A percentile compares a stretch with the other conserved stretches of the same genome.
phyloP scores from a whole-genome alignment of 2,888 invertebrate species.

The Drosophila vallismaia region DNA sequence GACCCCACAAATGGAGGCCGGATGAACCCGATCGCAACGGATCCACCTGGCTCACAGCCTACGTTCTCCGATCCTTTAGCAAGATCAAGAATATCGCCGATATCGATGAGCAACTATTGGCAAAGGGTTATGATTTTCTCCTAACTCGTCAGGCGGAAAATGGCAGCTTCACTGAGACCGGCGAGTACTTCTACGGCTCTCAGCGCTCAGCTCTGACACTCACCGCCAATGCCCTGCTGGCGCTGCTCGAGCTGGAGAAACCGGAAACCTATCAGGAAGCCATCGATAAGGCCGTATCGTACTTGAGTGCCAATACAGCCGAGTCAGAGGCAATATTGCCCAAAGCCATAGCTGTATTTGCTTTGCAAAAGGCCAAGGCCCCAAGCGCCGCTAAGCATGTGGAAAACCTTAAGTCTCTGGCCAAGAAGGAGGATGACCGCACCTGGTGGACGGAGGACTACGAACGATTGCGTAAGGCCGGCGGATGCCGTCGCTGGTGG shows the following conservation, averaged over 20 bases:
- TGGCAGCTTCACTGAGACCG: slow-evolving; percentile 92
- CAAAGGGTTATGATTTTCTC: slow-evolving; percentile 89
- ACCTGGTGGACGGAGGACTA: slow-evolving; percentile 92
- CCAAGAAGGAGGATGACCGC: slow-evolving; percentile 86
- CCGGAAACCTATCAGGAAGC: slow-evolving; percentile 84
- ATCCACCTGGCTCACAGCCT: slow-evolving; percentile 93
- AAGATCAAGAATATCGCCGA: slow-evolving; percentile 88
- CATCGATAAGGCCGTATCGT: slow-evolving; percentile 91
- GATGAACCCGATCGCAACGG: slow-evolving; percentile 84
- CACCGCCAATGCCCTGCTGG: slow-evolving; percentile 90
- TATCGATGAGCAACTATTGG: slow-evolving; percentile 88
- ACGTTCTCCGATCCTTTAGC: slow-evolving; percentile 90
- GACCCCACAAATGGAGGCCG: slow-evolving; percentile 84
- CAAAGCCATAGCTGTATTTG: slow-evolving; percentile 90
- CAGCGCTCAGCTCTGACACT: slow-evolving; percentile 88
- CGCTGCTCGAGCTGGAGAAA: slow-evolving; percentile 87
- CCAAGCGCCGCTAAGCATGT: slow-evolving; percentile 85
- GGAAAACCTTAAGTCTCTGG: slow-evolving; percentile 85
- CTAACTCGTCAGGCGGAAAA: slow-evolving; percentile 88
- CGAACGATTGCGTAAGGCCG: slow-evolving; percentile 75
- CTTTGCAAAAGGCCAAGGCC: slow-evolving; percentile 90
- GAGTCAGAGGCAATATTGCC: slow-evolving; percentile 89
- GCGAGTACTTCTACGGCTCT: slow-evolving; percentile 89
- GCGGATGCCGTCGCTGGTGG: slow-evolving; percentile 72
- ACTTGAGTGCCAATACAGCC: slow-evolving; percentile 88